Base-by-base conservation (phyloP, 2,797 vertebrate genomes). In the Podargus strigoides region DNA sequence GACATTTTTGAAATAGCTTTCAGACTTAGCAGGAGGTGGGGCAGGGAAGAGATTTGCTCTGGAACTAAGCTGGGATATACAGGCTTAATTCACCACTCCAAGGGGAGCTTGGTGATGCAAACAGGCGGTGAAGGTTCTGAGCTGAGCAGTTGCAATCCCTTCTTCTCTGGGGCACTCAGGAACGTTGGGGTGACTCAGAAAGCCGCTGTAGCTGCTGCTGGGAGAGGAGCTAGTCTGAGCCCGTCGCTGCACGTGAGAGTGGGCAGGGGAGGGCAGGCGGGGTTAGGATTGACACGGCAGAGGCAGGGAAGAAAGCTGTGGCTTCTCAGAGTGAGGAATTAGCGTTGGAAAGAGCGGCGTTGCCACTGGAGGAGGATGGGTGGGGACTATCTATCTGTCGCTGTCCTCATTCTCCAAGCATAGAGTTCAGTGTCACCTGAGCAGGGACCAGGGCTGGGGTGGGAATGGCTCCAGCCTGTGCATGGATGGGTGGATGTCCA, bases 181-280 rank as follows among this genome's bases (percentile, higher is more conserved):
- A 88, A 69, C 4, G 3, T 59, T 1, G 3, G 49, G 64, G 64
- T 93, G 94, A 95, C 93, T 95, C 94, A 95, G 92, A 70, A 47
- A 63, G 50, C 52, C 0, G 22, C 28, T 7, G 59, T 37, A 73
- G 80, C 67, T 34, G 52, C 86, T 78, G 46, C 85, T 53, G 89
- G 39, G 85, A 52, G 55, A 36, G 81, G 46, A 95, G 89, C 86
- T 79, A 88, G 91, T 80, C 91, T 89, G 94, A 95, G 94, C 94
- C 78, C 91, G 82, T 95, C 32, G 4, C 55, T 76, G 78, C 91
- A 95, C 64, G 89, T 84, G 94, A 76, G 64, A 91, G 81, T 80
- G 94, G 91, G 91, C 80, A 89, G 62, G 78, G 91, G 80, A 88
- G 56, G 82, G 89, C 76, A 85, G 60, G 76, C 53, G 67, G 72